A percentile compares a stretch with the other conserved stretches of the same genome.
phyloP scores from a whole-genome alignment of 2,888 invertebrate species.

The Xestia c-nigrum region DNA sequence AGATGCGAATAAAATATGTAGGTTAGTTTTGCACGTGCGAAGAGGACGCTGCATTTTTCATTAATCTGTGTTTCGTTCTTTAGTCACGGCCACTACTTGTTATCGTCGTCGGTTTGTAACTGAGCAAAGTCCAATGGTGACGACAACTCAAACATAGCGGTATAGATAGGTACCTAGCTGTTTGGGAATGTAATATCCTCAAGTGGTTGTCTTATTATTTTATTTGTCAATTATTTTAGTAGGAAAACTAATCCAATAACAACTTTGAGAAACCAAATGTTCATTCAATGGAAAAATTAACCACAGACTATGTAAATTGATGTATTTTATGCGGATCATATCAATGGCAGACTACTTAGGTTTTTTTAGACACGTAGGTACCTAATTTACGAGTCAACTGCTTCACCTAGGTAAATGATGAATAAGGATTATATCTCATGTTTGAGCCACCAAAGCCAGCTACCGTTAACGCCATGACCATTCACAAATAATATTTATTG shows the following conservation, averaged over 20 bases:
- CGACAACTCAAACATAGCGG: not conserved
- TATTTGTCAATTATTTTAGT: not conserved
- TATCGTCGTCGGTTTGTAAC: slow-evolving; percentile 13
- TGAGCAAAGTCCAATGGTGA: slow-evolving; percentile 28
- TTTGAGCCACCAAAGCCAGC: not conserved
- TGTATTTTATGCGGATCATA: too few relatives aligned
- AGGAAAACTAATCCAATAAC: not conserved
- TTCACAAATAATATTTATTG: not conserved
- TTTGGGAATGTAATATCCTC: not conserved
- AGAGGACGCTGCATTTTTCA: slow-evolving; percentile 4
- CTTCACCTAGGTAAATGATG: not conserved
- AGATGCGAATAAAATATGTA: slow-evolving; percentile 8
- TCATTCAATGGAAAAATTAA: not conserved
- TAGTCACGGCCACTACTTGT: slow-evolving; percentile 14
- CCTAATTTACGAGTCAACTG: not conserved
- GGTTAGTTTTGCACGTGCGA: slow-evolving; percentile 5
- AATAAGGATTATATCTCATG: not conserved
- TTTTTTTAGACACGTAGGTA: not conserved
- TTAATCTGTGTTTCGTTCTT: not conserved
- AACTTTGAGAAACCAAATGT: not conserved
- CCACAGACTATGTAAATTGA: not conserved
- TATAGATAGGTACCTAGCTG: not conserved
- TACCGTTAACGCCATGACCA: not conserved
- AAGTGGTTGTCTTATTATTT: not conserved
- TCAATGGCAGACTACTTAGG: too few relatives aligned